phyloP scores from a whole-genome alignment of 2,113 vertebrate genomes.

The Puffinus mauretanicus region DNA sequence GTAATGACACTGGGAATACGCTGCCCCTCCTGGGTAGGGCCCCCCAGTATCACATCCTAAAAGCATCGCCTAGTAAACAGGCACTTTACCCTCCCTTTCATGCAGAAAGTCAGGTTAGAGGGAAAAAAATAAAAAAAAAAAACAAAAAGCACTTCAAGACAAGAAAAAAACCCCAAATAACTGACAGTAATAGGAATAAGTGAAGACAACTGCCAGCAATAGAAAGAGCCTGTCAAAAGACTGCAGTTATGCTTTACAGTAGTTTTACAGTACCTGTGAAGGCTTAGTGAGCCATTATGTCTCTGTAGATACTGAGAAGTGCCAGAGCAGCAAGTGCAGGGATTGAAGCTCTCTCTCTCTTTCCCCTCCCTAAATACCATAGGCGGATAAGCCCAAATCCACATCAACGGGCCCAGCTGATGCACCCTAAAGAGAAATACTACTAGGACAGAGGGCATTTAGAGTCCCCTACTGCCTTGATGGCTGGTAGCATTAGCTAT shows the following conservation, averaged over 20 bases:
- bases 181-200: background rate
- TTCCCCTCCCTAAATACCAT: background rate
- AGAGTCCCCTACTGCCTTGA: too few species aligned
- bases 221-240: background rate
- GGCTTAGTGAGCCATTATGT: background rate
- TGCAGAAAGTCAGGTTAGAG: background rate
- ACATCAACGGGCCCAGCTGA: background rate
- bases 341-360: background rate
- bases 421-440: background rate
- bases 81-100: background rate
- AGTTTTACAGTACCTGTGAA: background rate
- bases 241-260: background rate
- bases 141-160: background rate
- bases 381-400: background rate
- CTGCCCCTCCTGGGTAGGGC: background rate
- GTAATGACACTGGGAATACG: background rate
- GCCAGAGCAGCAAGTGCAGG: background rate
- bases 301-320: background rate
- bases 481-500: background rate
- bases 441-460: background rate
- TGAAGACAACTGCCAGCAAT: background rate
- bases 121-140: background rate
- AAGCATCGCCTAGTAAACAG: background rate
- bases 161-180: background rate
- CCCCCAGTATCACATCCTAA: background rate